Evolutionary conservation across 2,797 vertebrate genomes (phyloP).

Genomic region (Mormyrops attenuatus): DNA sequence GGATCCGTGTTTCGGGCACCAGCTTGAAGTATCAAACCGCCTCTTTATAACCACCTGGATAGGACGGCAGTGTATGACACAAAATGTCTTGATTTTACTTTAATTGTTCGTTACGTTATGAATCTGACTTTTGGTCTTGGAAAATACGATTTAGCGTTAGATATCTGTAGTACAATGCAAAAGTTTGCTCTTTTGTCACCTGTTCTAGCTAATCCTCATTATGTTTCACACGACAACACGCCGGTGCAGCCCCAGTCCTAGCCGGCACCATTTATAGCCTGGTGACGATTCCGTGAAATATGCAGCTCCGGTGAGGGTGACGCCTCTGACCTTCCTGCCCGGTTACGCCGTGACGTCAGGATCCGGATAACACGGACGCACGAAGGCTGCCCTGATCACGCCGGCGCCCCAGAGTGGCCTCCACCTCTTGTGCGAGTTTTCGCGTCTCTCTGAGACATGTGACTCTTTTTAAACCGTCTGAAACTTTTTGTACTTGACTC

Average conservation of each 20-base stretch:
- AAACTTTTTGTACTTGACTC: background rate
- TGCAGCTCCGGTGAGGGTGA: background rate
- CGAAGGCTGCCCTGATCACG: background rate
- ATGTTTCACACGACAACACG: background rate
- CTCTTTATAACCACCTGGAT: background rate
- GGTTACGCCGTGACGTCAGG: background rate
- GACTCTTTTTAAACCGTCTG: background rate
- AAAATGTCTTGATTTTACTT: background rate
- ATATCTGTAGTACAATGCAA: background rate
- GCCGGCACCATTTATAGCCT: background rate
- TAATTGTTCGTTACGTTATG: background rate
- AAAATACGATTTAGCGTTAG: background rate
- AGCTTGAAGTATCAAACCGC: background rate
- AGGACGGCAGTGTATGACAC: background rate
- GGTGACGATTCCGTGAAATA: background rate
- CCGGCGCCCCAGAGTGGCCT: background rate
- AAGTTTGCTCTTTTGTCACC: conserved; percentile 9
- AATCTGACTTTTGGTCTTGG: background rate
- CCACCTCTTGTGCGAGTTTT: background rate
- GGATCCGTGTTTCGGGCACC: background rate
- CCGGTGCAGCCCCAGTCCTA: background rate
- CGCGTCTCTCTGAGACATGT: background rate
- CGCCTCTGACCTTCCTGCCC: background rate
- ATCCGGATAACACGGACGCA: background rate
- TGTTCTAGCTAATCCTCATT: background rate